Percentiles rank a stretch among this genome's conserved stretches.
Conservation (phyloP, 1,140 invertebrate genomes). For the Asbolus verrucosus region DNA sequence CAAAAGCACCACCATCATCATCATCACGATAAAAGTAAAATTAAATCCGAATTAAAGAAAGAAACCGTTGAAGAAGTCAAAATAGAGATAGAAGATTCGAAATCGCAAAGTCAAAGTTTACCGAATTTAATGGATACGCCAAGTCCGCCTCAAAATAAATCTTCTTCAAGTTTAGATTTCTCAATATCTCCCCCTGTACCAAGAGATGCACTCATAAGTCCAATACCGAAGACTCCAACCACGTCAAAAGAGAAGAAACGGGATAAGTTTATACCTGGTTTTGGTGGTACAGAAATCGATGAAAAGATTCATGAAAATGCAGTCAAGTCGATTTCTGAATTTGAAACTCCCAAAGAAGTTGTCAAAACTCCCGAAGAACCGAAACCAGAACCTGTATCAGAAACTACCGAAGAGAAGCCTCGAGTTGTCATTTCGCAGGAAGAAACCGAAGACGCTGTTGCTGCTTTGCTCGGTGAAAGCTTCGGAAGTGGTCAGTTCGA, state of each 20-base stretch:
- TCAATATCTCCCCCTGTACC: constrained; percentile 64
- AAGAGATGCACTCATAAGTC: constrained; percentile 69
- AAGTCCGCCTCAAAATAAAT: constrained; percentile 61
- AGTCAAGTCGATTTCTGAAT: constrained; percentile 79
- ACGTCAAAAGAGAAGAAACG: constrained; percentile 63
- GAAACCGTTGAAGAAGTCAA: constrained; percentile 49
- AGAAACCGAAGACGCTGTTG: constrained; percentile 92
- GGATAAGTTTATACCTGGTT: constrained; percentile 78
- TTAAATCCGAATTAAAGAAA: constrained; percentile 57
- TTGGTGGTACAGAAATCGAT: constrained; percentile 74
- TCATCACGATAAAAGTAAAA: constrained; percentile 66
- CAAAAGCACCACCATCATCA: constrained; percentile 76
- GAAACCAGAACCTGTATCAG: constrained; percentile 51
- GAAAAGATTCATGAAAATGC: constrained; percentile 83
- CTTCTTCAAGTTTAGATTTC: constrained; percentile 59
- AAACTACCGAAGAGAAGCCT: constrained; percentile 75
- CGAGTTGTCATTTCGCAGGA: constrained; percentile 89
- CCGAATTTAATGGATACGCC: constrained; percentile 59
- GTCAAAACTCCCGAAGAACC: constrained; percentile 62
- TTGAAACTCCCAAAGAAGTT: constrained; percentile 62
- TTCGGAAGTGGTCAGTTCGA: constrained; percentile 73
- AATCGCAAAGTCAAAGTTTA: constrained; percentile 55
- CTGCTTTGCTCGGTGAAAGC: constrained; percentile 85
- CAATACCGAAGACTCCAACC: constrained; percentile 69
- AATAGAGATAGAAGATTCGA: constrained; percentile 39